Conservation (phyloP, 2,888 invertebrate species). For the Caenorhabditis panamensis region DNA sequence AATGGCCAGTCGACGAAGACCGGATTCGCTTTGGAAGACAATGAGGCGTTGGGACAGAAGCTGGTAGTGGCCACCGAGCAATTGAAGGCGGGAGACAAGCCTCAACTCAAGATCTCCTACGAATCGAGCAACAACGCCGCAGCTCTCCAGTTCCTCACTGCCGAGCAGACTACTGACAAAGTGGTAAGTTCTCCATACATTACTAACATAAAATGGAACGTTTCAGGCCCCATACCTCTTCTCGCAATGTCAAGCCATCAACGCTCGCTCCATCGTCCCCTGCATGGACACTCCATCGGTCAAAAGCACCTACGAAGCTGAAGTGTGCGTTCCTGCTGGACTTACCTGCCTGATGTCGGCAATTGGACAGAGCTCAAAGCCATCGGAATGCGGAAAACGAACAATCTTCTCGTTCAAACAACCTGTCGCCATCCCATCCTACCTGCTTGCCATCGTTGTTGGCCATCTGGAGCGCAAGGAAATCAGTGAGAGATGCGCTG, state of each 20-base stretch:
- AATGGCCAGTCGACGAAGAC: constrained; percentile 30
- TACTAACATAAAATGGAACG: background rate
- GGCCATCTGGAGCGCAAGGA: constrained; percentile 86
- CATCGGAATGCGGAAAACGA: constrained; percentile 49
- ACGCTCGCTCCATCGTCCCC: constrained; percentile 91
- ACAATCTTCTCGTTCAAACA: constrained; percentile 70
- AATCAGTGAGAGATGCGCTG: constrained; percentile 83
- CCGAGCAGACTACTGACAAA: constrained; percentile 91
- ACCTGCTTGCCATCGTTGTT: constrained; percentile 91
- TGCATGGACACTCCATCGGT: constrained; percentile 94
- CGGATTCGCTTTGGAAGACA: constrained; percentile 37
- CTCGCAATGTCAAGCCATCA: constrained; percentile 86
- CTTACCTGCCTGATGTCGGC: constrained; percentile 94
- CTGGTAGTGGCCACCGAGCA: constrained; percentile 27
- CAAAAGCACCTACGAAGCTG: constrained; percentile 89
- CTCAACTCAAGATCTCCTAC: constrained; percentile 85
- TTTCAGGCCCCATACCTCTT: constrained; percentile 86
- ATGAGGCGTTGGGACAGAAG: constrained; percentile 60
- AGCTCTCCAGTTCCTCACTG: constrained; percentile 91
- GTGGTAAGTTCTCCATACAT: constrained; percentile 66
- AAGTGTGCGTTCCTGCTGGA: constrained; percentile 86
- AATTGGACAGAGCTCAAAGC: constrained; percentile 62
- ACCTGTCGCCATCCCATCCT: constrained; percentile 90
- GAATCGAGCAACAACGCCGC: constrained; percentile 88
- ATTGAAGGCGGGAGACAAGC: constrained; percentile 41